Evolutionary conservation across 2,888 invertebrate species (phyloP).

Genomic region (Muschampia plurimacula): DNA sequence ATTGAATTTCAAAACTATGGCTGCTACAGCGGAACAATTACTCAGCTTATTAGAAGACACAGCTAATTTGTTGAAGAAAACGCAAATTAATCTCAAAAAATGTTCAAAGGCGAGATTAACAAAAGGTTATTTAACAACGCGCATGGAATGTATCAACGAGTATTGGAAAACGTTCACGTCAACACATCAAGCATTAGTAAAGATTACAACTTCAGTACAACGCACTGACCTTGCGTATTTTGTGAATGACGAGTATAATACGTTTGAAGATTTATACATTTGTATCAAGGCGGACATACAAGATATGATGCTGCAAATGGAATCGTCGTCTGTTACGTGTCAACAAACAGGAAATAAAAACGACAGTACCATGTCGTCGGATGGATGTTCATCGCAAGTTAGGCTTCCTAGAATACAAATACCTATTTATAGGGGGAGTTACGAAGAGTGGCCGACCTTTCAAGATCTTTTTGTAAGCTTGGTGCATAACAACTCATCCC

Average conservation of each 20-base stretch:
- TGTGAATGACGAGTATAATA: background rate
- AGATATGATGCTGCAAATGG: background rate
- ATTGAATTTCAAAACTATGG: background rate
- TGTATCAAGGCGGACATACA: constrained; percentile 19
- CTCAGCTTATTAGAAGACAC: background rate
- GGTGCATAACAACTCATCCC: constrained; percentile 26
- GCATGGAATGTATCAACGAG: constrained; percentile 13
- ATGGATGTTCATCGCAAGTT: background rate
- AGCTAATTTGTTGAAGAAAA: background rate
- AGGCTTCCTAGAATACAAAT: too few species aligned
- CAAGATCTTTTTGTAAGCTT: constrained; percentile 16
- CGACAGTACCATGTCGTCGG: background rate
- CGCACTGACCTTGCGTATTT: background rate
- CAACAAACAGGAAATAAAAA: background rate
- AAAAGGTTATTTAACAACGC: background rate
- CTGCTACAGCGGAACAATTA: background rate
- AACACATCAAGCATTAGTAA: too few species aligned
- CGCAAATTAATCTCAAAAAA: background rate
- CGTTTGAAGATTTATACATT: constrained; percentile 12
- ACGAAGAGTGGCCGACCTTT: constrained; percentile 29
- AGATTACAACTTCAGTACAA: too few species aligned
- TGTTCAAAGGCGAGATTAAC: constrained; percentile 8
- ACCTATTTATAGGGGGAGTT: background rate
- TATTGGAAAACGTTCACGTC: background rate
- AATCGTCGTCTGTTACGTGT: background rate